Percentiles rank a stretch among this genome's conserved stretches.
Conservation (phyloP, 2,888 invertebrate genomes). For the Lasius platythorax region DNA sequence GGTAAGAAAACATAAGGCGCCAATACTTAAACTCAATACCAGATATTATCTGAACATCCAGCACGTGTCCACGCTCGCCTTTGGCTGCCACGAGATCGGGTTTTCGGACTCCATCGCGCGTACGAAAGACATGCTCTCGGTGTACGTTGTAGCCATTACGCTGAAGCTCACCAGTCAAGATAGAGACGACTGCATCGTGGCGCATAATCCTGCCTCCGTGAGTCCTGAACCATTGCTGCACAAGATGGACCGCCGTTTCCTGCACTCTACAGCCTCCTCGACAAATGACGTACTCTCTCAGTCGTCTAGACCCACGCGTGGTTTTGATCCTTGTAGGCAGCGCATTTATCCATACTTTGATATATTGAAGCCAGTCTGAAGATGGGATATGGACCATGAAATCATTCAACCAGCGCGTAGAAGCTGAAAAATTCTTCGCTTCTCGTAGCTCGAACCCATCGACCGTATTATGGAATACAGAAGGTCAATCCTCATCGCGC, state of each 20-base stretch:
- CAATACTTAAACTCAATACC: slow-evolving; percentile 9
- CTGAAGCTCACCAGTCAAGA: slow-evolving; percentile 69
- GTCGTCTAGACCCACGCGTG: slow-evolving; percentile 69
- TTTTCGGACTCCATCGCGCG: slow-evolving; percentile 54
- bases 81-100: slow-evolving; percentile 59
- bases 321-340: slow-evolving; percentile 74
- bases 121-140: slow-evolving; percentile 73
- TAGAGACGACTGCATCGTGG: slow-evolving; percentile 76
- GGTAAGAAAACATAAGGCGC: too few relatives aligned
- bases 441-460: background rate
- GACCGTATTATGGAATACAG: background rate
- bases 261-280: slow-evolving; percentile 77
- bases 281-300: slow-evolving; percentile 59
- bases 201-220: slow-evolving; percentile 76
- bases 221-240: slow-evolving; percentile 67
- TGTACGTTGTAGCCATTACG: slow-evolving; percentile 74
- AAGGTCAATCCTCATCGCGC: background rate
- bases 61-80: background rate
- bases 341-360: slow-evolving; percentile 77
- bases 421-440: background rate
- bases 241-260: slow-evolving; percentile 80
- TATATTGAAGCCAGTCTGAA: slow-evolving; percentile 78
- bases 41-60: slow-evolving; percentile 64
- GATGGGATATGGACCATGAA: slow-evolving; percentile 64
- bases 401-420: background rate